Evolutionary conservation across 2,113 vertebrate genomes (phyloP).

Genomic region (Campylomormyrus tamandua): DNA sequence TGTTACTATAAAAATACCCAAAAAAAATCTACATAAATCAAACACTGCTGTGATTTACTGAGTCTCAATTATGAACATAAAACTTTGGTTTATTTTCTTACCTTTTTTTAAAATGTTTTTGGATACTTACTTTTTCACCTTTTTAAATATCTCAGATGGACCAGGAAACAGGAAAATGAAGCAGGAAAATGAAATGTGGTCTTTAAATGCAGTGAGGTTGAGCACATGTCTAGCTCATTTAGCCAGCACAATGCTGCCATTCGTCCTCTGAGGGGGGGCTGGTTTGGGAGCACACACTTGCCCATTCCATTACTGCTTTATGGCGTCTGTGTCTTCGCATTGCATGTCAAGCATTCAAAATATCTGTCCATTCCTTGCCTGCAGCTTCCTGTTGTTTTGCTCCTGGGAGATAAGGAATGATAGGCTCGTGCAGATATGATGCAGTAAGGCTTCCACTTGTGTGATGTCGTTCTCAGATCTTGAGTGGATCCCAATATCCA

Average conservation of each 20-base stretch:
- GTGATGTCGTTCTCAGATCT: constrained; percentile 49
- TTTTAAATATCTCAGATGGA: neutral
- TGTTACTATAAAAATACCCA: neutral
- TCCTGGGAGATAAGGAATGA: constrained; percentile 56
- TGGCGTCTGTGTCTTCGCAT: constrained; percentile 18
- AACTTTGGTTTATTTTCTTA: neutral
- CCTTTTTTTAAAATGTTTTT: neutral
- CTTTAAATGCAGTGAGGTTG: neutral
- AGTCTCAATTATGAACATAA: neutral
- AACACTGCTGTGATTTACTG: neutral
- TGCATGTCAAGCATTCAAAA: constrained; percentile 53
- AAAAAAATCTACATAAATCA: neutral
- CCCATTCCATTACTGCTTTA: neutral
- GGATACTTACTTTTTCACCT: neutral
- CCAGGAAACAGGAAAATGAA: neutral
- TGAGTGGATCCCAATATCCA: constrained; percentile 53
- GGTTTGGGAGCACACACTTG: neutral
- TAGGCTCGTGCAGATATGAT: constrained; percentile 48
- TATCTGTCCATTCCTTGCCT: constrained; percentile 51
- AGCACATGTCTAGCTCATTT: neutral
- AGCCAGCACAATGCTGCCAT: neutral
- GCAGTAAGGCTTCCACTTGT: constrained; percentile 26
- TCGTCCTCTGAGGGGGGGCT: neutral
- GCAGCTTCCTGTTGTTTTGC: constrained; percentile 51
- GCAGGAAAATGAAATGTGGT: neutral